A percentile compares a stretch with the other conserved stretches of the same genome.
Conservation (phyloP, 2,113 vertebrate genomes). For the Cephalopholis sonnerati region DNA sequence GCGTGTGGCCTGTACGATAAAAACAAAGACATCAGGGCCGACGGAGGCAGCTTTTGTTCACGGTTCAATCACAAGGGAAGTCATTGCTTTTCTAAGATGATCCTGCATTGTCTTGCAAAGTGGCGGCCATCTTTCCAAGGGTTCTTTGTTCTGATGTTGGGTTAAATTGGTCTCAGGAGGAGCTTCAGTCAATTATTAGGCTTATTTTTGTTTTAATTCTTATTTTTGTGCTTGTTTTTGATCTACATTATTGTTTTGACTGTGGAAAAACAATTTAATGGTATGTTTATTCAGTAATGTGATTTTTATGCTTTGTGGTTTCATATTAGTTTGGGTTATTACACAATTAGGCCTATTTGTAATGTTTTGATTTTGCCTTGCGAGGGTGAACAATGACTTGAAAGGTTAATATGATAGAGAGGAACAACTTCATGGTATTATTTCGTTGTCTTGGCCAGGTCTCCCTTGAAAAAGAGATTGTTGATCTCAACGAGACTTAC, state of each 20-base stretch:
- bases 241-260: background rate
- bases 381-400: background rate
- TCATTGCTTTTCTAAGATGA: constrained; percentile 75
- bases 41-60: constrained; percentile 77
- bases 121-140: constrained; percentile 57
- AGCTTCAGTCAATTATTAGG: constrained; percentile 25
- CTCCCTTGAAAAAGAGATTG: too few relatives aligned
- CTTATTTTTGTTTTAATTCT: constrained; percentile 7
- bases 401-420: background rate
- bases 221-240: background rate
- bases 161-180: constrained; percentile 35
- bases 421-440: background rate
- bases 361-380: background rate
- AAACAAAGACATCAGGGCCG: constrained; percentile 80
- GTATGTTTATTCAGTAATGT: constrained; percentile 3
- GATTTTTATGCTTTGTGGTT: constrained; percentile 13
- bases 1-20: constrained; percentile 62
- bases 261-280: background rate
- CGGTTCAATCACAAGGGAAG: constrained; percentile 69
- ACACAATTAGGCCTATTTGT: constrained; percentile 11
- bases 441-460: too few relatives aligned
- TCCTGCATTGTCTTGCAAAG: constrained; percentile 79
- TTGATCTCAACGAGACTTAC: too few relatives aligned
- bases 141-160: constrained; percentile 61
- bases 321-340: constrained; percentile 30